These are phyloP conservation scores for Peromyscus maniculatus DNA, from an alignment of 2,113 vertebrate genomes.

Conservation along the genomic window DNA sequence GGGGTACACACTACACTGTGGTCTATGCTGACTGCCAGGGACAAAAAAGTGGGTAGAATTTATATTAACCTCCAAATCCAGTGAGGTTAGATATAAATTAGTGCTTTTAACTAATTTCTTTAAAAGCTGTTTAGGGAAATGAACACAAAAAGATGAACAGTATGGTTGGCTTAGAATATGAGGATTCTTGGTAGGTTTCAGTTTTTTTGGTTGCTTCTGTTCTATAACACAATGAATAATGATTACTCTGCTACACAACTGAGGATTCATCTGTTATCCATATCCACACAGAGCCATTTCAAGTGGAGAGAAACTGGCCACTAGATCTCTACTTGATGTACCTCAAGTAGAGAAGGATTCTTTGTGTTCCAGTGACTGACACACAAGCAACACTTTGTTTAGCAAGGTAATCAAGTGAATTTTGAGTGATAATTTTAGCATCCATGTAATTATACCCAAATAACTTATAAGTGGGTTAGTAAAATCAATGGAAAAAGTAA, in stretches of 20 bases:
- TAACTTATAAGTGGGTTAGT: not conserved
- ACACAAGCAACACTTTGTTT: not conserved
- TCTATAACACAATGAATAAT: not conserved
- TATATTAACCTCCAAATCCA: not conserved
- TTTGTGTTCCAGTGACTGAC: not conserved
- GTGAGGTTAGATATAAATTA: not conserved
- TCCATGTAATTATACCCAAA: not conserved
- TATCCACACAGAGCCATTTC: not conserved
- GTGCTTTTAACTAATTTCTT: not conserved
- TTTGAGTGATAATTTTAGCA: slow-evolving; percentile 1
- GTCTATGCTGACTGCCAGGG: not conserved
- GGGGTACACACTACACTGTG: not conserved
- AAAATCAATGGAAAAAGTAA: not conserved
- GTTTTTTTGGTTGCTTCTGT: not conserved
- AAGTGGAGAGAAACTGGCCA: not conserved
- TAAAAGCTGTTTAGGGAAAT: not conserved
- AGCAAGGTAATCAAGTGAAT: not conserved
- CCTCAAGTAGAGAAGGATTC: not conserved
- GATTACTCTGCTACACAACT: not conserved
- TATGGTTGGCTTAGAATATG: not conserved
- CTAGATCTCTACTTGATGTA: not conserved
- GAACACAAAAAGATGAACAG: not conserved
- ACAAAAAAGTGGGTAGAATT: not conserved
- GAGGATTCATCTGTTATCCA: not conserved
- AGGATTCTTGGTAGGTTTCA: not conserved